phyloP scores from a whole-genome alignment of 23 tunicate species.

The Pegea sp. region DNA sequence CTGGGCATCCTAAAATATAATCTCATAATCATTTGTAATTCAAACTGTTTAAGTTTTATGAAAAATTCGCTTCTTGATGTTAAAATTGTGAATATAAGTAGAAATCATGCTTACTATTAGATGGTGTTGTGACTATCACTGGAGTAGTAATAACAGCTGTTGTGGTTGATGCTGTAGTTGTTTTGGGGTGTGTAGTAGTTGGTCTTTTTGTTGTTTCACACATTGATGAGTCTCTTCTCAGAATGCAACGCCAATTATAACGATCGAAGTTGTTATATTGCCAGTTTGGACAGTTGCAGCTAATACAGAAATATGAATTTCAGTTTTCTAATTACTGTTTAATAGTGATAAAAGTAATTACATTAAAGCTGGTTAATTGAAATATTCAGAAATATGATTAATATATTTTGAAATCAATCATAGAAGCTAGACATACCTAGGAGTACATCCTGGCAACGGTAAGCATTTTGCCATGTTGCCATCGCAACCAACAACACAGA shows the following conservation, averaged over 20 bases:
- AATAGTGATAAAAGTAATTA: background rate
- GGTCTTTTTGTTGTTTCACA: background rate
- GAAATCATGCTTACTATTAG: too few species aligned
- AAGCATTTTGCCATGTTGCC: background rate
- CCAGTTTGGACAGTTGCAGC: conserved; percentile 53
- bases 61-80: too few species aligned
- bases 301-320: background rate
- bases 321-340: background rate
- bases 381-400: background rate
- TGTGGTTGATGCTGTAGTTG: conserved; percentile 14
- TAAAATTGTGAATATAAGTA: too few species aligned
- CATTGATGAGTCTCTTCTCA: background rate
- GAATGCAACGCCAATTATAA: conserved; percentile 70
- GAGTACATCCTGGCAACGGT: background rate
- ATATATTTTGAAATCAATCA: background rate
- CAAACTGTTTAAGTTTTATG: too few species aligned
- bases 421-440: background rate
- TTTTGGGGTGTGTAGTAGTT: too few species aligned
- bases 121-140: conserved; percentile 6
- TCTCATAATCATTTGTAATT: background rate
- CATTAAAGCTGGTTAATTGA: conserved; percentile 1
- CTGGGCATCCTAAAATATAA: conserved; percentile 20
- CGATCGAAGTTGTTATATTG: conserved; percentile 41
- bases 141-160: conserved; percentile 3
- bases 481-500: background rate